Conservation (phyloP, 1,140 invertebrate genomes). For the Spodoptera frugiperda region DNA sequence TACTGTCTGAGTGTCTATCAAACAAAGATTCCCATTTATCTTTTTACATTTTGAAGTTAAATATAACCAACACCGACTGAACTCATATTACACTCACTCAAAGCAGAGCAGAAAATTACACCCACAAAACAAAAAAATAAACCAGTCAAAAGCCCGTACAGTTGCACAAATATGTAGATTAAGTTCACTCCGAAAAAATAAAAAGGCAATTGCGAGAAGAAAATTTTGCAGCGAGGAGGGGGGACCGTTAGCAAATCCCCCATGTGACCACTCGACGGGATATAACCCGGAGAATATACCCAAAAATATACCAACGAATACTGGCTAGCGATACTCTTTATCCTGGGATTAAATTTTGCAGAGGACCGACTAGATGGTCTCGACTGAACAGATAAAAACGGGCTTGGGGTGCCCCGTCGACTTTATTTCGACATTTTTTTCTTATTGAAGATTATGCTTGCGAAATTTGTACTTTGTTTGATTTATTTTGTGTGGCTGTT, state of each 20-base stretch:
- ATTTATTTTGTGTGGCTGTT: conserved; percentile 30
- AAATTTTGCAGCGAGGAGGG: conserved; percentile 34
- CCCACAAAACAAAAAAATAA: conserved; percentile 26
- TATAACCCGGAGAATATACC: conserved; percentile 47
- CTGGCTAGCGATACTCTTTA: conserved; percentile 46
- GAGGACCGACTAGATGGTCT: conserved; percentile 44
- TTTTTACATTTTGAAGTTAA: conserved; percentile 3
- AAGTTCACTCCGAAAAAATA: conserved; percentile 42
- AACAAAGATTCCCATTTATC: neutral
- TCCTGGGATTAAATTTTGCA: conserved; percentile 49
- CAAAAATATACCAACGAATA: conserved; percentile 49
- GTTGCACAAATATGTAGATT: conserved; percentile 47
- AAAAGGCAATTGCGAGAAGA: conserved; percentile 45
- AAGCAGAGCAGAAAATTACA: conserved; percentile 26
- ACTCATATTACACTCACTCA: conserved; percentile 21
- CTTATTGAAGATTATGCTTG: conserved; percentile 46
- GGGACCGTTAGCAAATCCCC: conserved; percentile 42
- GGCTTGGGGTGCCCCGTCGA: conserved; percentile 32
- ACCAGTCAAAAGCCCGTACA: conserved; percentile 35
- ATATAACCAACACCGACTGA: neutral
- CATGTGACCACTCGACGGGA: conserved; percentile 48
- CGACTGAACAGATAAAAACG: conserved; percentile 43
- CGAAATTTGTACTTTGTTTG: conserved; percentile 36
- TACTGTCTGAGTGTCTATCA: neutral
- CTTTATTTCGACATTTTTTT: conserved; percentile 44